Conservation (phyloP, 2,888 invertebrate genomes). For the Ametastegia equiseti region DNA sequence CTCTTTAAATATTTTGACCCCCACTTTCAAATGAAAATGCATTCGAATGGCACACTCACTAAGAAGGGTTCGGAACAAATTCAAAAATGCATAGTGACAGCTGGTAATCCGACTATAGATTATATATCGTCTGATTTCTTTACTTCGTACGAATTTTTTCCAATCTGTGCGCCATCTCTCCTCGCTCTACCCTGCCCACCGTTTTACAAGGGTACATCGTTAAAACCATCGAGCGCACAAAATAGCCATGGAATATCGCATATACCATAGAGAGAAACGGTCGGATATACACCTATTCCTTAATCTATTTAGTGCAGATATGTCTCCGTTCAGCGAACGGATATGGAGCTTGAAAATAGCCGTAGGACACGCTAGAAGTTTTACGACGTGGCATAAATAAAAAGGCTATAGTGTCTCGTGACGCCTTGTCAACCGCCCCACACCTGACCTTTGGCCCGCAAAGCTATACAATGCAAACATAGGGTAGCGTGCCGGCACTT, state of each 20-base stretch:
- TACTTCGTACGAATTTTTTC: no score
- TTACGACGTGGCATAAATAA: conserved; percentile 74
- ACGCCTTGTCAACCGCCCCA: conserved; percentile 67
- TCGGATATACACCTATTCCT: background rate
- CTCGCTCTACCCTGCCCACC: no score
- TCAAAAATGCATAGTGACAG: no score
- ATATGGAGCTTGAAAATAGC: conserved; percentile 60
- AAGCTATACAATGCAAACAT: background rate
- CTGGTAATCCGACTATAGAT: no score
- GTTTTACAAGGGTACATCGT: background rate
- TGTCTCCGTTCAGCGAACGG: conserved; percentile 28
- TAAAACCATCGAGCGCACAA: background rate
- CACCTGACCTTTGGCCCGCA: background rate
- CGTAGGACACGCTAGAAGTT: conserved; percentile 72
- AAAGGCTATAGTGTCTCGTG: conserved; percentile 70
- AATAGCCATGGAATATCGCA: background rate
- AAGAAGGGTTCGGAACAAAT: no score
- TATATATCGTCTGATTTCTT: no score
- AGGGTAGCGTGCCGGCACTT: conserved; percentile 22
- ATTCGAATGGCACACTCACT: no score
- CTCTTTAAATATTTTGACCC: no score
- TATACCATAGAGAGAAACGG: background rate
- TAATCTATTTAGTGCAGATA: conserved; percentile 19
- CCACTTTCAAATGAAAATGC: no score
- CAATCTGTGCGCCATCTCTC: no score